A percentile compares a stretch with the other conserved stretches of the same genome.
Evolutionary conservation across 2,113 vertebrate genomes (phyloP).

Genomic region (Megatriorchis doriae): DNA sequence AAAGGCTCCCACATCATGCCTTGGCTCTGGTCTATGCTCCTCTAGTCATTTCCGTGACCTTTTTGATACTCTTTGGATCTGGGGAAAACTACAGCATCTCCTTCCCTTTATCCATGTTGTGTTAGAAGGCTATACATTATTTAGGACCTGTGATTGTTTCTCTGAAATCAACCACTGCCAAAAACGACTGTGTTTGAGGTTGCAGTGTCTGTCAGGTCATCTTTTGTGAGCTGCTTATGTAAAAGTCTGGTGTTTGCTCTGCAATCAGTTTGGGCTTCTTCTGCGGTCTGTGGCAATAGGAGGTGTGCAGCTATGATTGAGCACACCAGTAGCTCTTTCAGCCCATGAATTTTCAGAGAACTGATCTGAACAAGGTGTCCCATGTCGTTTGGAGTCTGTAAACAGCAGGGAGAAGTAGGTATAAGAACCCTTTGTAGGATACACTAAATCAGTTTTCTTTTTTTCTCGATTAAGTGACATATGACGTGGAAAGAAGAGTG

Average conservation of each 20-base stretch:
- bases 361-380: neutral
- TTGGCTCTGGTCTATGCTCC: neutral
- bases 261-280: neutral
- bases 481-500: neutral
- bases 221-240: neutral
- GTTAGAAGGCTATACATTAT: neutral
- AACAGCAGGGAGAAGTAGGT: neutral
- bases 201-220: neutral
- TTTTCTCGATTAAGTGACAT: neutral
- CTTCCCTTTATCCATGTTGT: neutral
- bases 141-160: neutral
- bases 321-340: constrained; percentile 11
- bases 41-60: neutral
- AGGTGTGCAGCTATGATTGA: neutral
- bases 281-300: neutral
- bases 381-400: neutral
- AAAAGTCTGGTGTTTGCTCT: neutral
- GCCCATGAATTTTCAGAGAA: neutral
- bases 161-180: neutral
- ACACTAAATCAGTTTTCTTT: neutral
- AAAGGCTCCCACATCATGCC: neutral
- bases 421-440: neutral
- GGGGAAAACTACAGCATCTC: neutral
- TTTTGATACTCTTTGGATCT: neutral
- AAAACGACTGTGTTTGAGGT: fast-evolving